A percentile compares a stretch with the other conserved stretches of the same genome.
Evolutionary conservation across 2,797 vertebrate species (phyloP).

Genomic region (Neosalanx taihuensis): DNA sequence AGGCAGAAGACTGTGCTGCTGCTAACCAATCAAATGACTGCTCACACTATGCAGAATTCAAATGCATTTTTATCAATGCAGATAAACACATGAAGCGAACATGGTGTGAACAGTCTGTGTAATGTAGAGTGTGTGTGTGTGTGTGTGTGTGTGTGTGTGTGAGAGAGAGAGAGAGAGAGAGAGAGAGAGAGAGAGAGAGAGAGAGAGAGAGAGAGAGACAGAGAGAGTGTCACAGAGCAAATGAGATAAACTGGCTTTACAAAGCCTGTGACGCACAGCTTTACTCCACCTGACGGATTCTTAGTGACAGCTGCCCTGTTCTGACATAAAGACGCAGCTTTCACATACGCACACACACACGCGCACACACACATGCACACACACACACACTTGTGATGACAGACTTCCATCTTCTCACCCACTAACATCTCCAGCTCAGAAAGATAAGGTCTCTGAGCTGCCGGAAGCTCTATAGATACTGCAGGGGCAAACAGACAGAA

Average conservation of each 20-base stretch:
- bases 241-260: conserved; percentile 78
- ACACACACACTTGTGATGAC: background rate
- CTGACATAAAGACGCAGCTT: conserved; percentile 14
- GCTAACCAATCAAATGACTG: conserved; percentile 27
- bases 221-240: conserved; percentile 55
- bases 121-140: background rate
- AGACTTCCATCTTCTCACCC: background rate
- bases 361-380: background rate
- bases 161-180: no score
- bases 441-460: background rate
- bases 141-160: conserved; percentile 3
- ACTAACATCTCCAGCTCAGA: background rate
- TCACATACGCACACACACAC: background rate
- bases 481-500: background rate
- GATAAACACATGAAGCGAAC: background rate
- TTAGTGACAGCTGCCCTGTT: conserved; percentile 56
- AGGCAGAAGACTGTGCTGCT: conserved; percentile 23
- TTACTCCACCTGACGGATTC: conserved; percentile 65
- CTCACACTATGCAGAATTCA: background rate
- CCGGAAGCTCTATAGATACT: background rate
- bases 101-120: background rate
- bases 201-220: no score
- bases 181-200: no score
- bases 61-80: background rate
- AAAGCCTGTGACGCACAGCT: conserved; percentile 70